Base-by-base conservation (phyloP, 2,888 invertebrate genomes). In the Neuroscelio doddi region DNA sequence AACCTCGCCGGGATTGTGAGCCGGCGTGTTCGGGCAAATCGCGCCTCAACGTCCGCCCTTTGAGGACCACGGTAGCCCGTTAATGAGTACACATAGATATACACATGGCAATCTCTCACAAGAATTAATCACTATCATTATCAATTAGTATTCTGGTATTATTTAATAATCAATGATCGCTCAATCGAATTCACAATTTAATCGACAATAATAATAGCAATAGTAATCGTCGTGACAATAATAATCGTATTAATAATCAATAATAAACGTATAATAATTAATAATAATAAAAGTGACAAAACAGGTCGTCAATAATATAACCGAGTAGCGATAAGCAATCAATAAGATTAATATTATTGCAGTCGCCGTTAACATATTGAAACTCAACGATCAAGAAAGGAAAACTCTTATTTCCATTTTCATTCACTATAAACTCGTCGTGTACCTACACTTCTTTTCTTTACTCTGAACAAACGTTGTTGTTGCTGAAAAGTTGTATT, bases 51-150 rank as follows among this genome's bases (percentile, higher is more conserved):
- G 68, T 66, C 63, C 69, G 67, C 72, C 70, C 65, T 49, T 39
- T 67, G 63, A 68, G 69, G 69, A 64, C 70, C 72, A 72, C 79
- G 76, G 79, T 75, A 75, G 75, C 73, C 80, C 77, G 74, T 74
- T 80, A 82, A 82, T 80, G 82, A 82, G 78, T 82, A 82, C 80
- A 82, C 81, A 82, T 81, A 82, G 82, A 82, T 82, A 82, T 82
- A 82, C 82, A 82, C 82, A 81, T 82, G 81, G 82, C 82, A 81
- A 82, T 81, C 80, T 82, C 82, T 82, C 82, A 82, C 82, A 82
- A 82, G 80, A 81, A 82, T 82, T 82, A 82, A 76, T 81, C 80
- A 74, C 82, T 82, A 82, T 81, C 79, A 73, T 81, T 81, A 80
- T 81, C 79, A 79, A 78, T 81, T 81, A 81, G 78, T 81, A 78